Percentiles rank a stretch among this genome's conserved stretches.
Evolutionary conservation across 2,888 invertebrate genomes (phyloP).

Genomic region (Sthenelais limicola): DNA sequence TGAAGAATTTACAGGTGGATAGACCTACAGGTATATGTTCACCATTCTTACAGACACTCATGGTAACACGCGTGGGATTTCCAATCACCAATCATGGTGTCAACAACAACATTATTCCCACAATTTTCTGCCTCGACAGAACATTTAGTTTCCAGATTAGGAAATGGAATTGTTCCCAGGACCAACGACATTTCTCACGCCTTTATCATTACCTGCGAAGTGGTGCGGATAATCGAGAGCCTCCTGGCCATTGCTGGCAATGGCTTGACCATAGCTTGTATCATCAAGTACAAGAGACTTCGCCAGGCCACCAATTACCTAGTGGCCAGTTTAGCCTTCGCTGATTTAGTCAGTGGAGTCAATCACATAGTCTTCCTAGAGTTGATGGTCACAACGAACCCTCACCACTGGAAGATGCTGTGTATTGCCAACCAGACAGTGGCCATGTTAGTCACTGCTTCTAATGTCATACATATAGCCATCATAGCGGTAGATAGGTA

Average conservation of each 20-base stretch:
- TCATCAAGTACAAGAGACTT: not conserved
- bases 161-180: too few relatives aligned
- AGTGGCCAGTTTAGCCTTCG: constrained; percentile 9
- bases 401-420: not conserved
- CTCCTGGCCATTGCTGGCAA: constrained; percentile 8
- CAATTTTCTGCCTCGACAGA: too few relatives aligned
- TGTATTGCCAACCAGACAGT: constrained; percentile 14
- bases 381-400: not conserved
- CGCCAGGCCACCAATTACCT: constrained; percentile 10
- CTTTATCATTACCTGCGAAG: constrained; percentile 7
- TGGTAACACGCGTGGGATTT: too few relatives aligned
- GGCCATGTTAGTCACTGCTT: not conserved
- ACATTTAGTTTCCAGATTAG: too few relatives aligned
- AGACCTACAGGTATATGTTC: too few relatives aligned
- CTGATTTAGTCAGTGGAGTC: not conserved
- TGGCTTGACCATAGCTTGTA: not conserved
- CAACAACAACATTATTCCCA: too few relatives aligned
- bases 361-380: not conserved
- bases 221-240: constrained; percentile 1
- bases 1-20: too few relatives aligned
- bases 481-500: constrained; percentile 15
- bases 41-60: too few relatives aligned
- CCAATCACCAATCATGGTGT: too few relatives aligned
- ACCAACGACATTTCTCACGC: too few relatives aligned
- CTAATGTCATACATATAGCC: constrained; percentile 2